phyloP scores from a whole-genome alignment of 2,113 vertebrate species.

The Charina bottae region DNA sequence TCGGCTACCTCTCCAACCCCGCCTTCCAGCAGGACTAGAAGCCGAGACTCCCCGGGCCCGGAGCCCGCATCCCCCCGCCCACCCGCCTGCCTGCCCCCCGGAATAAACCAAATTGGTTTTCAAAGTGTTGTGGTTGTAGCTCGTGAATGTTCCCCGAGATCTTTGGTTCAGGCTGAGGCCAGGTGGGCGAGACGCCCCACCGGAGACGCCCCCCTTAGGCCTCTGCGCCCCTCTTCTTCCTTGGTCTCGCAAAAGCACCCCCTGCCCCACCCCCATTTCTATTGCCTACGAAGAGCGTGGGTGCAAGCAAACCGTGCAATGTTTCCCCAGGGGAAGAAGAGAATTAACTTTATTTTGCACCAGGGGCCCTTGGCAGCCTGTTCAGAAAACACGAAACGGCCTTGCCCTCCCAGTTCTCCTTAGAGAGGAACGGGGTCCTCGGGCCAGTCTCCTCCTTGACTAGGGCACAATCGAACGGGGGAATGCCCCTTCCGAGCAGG shows the following conservation, averaged over 20 bases:
- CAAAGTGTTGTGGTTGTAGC: neutral
- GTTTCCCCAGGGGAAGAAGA: neutral
- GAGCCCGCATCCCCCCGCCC: neutral
- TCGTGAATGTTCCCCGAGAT: neutral
- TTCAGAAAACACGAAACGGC: accelerated
- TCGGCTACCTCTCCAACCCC: neutral
- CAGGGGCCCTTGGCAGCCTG: accelerated
- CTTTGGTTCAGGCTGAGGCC: too few species aligned
- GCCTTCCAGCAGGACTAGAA: slow-evolving; percentile 57
- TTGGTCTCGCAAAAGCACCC: neutral
- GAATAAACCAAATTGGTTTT: neutral
- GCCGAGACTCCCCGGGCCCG: accelerated
- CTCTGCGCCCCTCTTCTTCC: too few species aligned
- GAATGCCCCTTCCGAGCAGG: neutral
- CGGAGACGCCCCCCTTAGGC: neutral
- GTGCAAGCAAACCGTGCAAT: too few species aligned
- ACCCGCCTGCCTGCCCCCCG: too few species aligned
- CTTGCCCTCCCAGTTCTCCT: too few species aligned
- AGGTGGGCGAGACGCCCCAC: too few species aligned
- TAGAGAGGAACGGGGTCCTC: too few species aligned
- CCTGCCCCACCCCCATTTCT: neutral
- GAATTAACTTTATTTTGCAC: too few species aligned
- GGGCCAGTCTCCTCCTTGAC: neutral
- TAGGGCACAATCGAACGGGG: neutral
- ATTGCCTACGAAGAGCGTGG: neutral